phyloP scores from a whole-genome alignment of 2,888 invertebrate species.

The Esperia sulphurella region DNA sequence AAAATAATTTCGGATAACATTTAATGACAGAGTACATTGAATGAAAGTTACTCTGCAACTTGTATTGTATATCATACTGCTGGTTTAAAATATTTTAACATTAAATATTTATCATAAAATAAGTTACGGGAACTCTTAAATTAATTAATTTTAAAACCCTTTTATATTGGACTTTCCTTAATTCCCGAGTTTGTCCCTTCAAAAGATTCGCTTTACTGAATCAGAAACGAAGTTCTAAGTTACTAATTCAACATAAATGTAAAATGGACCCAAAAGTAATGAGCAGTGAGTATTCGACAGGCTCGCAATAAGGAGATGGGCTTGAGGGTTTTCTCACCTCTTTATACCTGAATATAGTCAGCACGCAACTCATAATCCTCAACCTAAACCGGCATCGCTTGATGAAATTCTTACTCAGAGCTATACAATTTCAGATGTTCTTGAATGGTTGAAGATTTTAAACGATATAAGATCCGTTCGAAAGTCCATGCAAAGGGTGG shows the following conservation, averaged over 20 bases:
- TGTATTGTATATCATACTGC: too few species aligned
- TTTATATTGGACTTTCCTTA: constrained; percentile 20
- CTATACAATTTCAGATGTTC: too few species aligned
- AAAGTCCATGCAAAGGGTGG: too few species aligned
- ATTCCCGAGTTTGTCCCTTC: constrained; percentile 18
- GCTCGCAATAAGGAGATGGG: constrained; percentile 12
- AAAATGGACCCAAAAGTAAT: constrained; percentile 20
- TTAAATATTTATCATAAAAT: not conserved
- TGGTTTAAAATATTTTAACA: not conserved
- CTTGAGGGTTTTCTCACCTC: too few species aligned
- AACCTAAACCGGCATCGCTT: not conserved
- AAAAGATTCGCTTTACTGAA: constrained; percentile 19
- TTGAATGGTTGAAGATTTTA: too few species aligned
- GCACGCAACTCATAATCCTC: too few species aligned
- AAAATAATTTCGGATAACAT: too few species aligned
- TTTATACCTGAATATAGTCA: too few species aligned
- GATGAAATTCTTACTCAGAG: too few species aligned
- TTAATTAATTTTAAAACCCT: constrained; percentile 33
- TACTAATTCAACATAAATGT: constrained; percentile 19
- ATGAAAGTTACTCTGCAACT: too few species aligned
- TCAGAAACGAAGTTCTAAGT: constrained; percentile 7
- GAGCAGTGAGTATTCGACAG: constrained; percentile 17
- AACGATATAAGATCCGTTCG: too few species aligned
- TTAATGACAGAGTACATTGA: too few species aligned
- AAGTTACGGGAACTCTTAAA: constrained; percentile 14